phyloP scores from a whole-genome alignment of 2,113 vertebrate species.

The Limnothrissa miodon region DNA sequence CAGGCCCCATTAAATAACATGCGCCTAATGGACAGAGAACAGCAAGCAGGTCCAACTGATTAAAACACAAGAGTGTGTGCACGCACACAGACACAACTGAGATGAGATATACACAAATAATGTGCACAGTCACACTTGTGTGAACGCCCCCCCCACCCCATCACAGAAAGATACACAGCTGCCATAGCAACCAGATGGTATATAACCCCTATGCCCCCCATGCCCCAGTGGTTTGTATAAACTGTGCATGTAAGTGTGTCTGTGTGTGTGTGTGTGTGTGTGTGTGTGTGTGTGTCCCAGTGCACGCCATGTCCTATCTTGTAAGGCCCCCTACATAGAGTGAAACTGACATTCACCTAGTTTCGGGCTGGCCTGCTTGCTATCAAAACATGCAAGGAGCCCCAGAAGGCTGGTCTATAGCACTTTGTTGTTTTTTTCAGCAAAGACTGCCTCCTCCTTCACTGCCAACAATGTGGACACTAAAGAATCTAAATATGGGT shows the following conservation, averaged over 20 bases:
- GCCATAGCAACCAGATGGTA: background rate
- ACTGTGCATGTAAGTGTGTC: background rate
- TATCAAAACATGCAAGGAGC: conserved; percentile 44
- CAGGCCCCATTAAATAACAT: conserved; percentile 23
- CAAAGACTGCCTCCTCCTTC: background rate
- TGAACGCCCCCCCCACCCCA: background rate
- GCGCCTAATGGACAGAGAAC: conserved; percentile 36
- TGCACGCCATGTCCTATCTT: conserved; percentile 1
- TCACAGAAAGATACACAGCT: background rate
- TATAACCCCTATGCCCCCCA: too few species aligned
- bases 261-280: too few species aligned
- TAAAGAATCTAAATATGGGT: background rate
- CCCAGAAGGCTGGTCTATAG: background rate
- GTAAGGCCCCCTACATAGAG: conserved; percentile 45
- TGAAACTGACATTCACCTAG: conserved; percentile 69
- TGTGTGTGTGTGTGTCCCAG: background rate
- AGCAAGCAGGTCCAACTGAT: background rate
- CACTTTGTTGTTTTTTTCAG: background rate
- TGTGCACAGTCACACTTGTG: background rate
- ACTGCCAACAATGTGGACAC: background rate
- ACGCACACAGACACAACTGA: background rate
- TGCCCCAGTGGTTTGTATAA: too few species aligned
- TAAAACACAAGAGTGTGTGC: background rate
- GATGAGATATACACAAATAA: too few species aligned
- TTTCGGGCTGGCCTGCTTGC: conserved; percentile 49